Evolutionary conservation across 2,113 vertebrate species (phyloP).

Genomic region (Corythornis cristatus): DNA sequence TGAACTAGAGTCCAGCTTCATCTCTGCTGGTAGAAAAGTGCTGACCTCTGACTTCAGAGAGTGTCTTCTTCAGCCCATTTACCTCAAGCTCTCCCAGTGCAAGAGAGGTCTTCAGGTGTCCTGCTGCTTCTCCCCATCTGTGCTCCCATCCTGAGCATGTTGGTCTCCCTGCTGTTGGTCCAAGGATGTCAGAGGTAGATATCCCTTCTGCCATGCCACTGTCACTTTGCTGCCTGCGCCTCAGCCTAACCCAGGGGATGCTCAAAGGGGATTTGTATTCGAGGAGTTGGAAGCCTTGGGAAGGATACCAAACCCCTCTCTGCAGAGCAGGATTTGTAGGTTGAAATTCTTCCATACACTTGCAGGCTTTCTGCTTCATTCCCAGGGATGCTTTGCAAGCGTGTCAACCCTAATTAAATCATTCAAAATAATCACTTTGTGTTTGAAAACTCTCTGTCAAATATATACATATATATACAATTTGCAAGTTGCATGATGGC

Average conservation of each 20-base stretch:
- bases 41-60: background rate
- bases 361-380: slow-evolving; percentile 23
- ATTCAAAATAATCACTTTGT: slow-evolving; percentile 26
- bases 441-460: slow-evolving; percentile 30
- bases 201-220: background rate
- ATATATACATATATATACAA: background rate
- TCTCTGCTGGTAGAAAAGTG: background rate
- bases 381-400: slow-evolving; percentile 39
- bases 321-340: slow-evolving; percentile 5
- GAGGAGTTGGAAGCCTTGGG: slow-evolving; percentile 7
- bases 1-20: background rate
- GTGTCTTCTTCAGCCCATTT: background rate
- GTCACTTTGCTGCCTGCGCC: background rate
- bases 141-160: background rate
- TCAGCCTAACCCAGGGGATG: background rate
- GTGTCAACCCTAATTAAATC: slow-evolving; percentile 44
- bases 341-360: slow-evolving; percentile 19
- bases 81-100: background rate
- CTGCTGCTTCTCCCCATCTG: background rate
- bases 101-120: background rate
- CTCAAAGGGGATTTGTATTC: slow-evolving; percentile 41
- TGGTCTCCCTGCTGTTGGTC: background rate
- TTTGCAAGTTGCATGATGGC: background rate
- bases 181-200: background rate
- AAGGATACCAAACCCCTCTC: slow-evolving; percentile 14